Evolutionary conservation across 2,888 invertebrate genomes (phyloP), one percentile per base, ranked within the genome.

Genomic region (Lumbricus terrestris): DNA sequence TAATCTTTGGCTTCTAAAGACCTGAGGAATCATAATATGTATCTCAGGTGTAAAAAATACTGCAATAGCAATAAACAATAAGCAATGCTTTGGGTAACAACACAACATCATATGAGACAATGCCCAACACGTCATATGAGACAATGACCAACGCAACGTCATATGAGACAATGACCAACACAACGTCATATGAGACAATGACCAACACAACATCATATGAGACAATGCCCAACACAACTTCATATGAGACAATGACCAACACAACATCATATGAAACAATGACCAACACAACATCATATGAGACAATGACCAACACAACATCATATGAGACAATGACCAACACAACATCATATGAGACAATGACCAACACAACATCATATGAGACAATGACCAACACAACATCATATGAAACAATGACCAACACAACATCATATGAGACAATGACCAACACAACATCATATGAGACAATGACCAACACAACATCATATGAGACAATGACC

Each of bases 81-180:
- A 1, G 11, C 29, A 69, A n/a, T 47, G 20, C 47, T 47, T 16
- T 47, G 47, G 13, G n/a, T n/a, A 69, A 69, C 11, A 69, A 69
- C n/a, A n/a, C n/a, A n/a, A n/a, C n/a, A n/a, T n/a, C 8, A 69
- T n/a, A 16, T n/a, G n/a, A 69, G 8, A 69, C 13, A 11, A 69
- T 0, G 38, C 94, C 94, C 92, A n/a, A n/a, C n/a, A n/a, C n/a
- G n/a, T n/a, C 8, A 69, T n/a, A 16, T n/a, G n/a, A 69, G 8
- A 69, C 13, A 11, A 69, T 0, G 38, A 94, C 94, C 92, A n/a
- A n/a, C n/a, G n/a, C n/a, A n/a, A n/a, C n/a, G n/a, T n/a, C 8
- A 69, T n/a, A 16, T n/a, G n/a, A 69, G 8, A 69, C 13, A 11
- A 69, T 0, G 38, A 94, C 94, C 92, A n/a, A n/a, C n/a, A n/a